These are phyloP conservation scores for Rhincodon typus DNA, from an alignment of 2,797 vertebrate species.

Conservation along the genomic window DNA sequence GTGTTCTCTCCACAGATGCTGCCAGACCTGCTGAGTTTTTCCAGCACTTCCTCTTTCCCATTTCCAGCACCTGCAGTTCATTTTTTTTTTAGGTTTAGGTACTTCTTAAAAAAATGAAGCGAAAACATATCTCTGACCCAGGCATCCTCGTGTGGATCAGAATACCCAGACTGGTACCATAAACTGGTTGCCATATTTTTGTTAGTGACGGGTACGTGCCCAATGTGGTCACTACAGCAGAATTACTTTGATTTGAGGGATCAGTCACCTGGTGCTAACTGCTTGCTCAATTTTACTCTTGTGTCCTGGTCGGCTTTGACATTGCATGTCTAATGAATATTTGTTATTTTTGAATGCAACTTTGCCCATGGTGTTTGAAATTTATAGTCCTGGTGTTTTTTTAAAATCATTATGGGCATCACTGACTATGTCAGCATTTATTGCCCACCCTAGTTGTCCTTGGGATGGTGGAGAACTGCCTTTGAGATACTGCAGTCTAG, in stretches of 20 bases:
- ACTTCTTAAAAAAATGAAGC: not conserved
- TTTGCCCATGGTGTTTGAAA: not conserved
- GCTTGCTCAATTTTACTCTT: not conserved
- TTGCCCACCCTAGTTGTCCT: too few relatives aligned
- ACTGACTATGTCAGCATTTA: too few relatives aligned
- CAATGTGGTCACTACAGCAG: not conserved
- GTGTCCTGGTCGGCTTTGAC: not conserved
- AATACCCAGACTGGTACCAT: not conserved
- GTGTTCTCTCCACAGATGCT: too few relatives aligned
- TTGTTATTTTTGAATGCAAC: not conserved
- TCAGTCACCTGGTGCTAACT: not conserved
- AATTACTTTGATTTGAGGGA: not conserved
- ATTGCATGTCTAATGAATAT: not conserved
- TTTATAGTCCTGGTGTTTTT: not conserved
- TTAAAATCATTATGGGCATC: too few relatives aligned
- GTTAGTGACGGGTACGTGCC: not conserved
- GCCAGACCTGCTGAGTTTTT: too few relatives aligned
- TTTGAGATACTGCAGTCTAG: too few relatives aligned
- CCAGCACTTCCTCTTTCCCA: too few relatives aligned
- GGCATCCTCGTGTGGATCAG: not conserved
- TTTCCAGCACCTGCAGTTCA: too few relatives aligned
- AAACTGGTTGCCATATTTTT: not conserved
- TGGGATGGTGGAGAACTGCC: too few relatives aligned
- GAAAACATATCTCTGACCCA: not conserved
- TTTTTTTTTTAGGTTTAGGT: too few relatives aligned